phyloP scores from a whole-genome alignment of 2,113 vertebrate genomes.

The Onychorhynchus coronatus region DNA sequence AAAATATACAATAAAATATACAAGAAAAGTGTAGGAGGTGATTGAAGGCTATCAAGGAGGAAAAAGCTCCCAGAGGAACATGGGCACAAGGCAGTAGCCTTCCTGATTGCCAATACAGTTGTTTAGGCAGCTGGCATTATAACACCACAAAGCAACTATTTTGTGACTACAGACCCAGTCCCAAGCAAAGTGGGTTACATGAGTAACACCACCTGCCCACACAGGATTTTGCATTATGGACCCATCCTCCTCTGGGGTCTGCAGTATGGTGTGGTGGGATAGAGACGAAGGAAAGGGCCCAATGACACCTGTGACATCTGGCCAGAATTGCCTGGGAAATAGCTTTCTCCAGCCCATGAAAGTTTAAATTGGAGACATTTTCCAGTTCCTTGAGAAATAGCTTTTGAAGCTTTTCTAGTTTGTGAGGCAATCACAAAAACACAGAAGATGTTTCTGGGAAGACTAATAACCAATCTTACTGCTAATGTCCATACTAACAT shows the following conservation, averaged over 20 bases:
- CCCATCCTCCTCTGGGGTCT: not conserved
- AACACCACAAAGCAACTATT: not conserved
- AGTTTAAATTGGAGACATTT: not conserved
- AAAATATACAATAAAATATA: not conserved
- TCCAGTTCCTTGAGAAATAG: not conserved
- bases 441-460: not conserved
- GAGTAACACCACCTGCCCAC: not conserved
- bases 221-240: accelerated
- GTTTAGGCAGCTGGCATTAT: not conserved
- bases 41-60: not conserved
- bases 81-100: not conserved
- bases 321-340: not conserved
- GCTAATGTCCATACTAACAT: not conserved
- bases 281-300: not conserved
- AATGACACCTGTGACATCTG: not conserved
- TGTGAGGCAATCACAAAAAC: not conserved
- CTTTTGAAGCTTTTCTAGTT: not conserved
- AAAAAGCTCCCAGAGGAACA: not conserved
- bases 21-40: not conserved
- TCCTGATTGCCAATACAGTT: not conserved
- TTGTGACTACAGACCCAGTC: no score
- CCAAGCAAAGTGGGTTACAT: accelerated
- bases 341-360: not conserved
- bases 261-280: not conserved
- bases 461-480: not conserved